Conservation (phyloP, 1,140 invertebrate species). For the Aphidius ervi region DNA sequence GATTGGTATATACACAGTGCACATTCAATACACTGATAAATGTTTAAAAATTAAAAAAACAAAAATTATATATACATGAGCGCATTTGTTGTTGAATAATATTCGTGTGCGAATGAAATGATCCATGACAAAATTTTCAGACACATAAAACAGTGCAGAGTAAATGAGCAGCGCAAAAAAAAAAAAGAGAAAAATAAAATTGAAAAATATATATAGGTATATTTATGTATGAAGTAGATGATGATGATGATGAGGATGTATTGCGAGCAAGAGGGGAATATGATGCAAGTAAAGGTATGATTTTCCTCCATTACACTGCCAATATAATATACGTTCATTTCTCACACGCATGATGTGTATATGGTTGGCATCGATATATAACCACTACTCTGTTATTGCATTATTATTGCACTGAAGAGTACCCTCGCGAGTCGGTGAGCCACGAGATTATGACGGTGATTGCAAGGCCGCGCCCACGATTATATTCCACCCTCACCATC, state of each 20-base stretch:
- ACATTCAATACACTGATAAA: too few relatives aligned
- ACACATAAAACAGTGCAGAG: background rate
- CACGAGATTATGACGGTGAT: constrained; percentile 34
- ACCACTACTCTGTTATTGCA: constrained; percentile 20
- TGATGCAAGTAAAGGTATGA: background rate
- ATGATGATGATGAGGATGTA: too few relatives aligned
- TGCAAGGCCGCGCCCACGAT: constrained; percentile 39
- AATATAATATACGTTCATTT: constrained; percentile 4
- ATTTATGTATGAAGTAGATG: background rate
- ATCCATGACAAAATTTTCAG: constrained; percentile 9
- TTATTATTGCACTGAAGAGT: constrained; percentile 24
- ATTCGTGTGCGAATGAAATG: constrained; percentile 5
- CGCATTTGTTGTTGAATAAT: too few relatives aligned
- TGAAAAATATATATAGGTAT: background rate
- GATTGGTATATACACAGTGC: too few relatives aligned
- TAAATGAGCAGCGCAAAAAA: too few relatives aligned
- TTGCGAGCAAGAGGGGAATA: too few relatives aligned
- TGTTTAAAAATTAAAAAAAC: too few relatives aligned
- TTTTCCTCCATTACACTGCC: background rate
- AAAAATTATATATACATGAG: too few relatives aligned
- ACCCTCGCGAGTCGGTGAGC: constrained; percentile 21
- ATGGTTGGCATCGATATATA: too few relatives aligned
- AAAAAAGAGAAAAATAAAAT: too few relatives aligned
- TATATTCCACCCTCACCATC: constrained; percentile 21
- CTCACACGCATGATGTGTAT: background rate